Conservation (phyloP, 1,140 invertebrate genomes). For the Radopholus similis region DNA sequence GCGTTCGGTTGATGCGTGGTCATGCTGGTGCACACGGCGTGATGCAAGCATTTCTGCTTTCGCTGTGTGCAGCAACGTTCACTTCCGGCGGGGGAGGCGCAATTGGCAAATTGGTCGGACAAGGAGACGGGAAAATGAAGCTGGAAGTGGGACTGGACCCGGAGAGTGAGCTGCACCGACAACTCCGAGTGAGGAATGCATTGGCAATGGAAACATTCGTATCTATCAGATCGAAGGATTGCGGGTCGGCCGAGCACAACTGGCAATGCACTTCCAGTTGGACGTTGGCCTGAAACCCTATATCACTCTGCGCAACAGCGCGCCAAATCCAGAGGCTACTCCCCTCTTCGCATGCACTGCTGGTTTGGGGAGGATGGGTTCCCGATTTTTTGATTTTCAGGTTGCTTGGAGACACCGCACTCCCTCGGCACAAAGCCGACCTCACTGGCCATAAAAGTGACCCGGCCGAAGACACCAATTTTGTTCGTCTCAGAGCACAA, state of each 20-base stretch:
- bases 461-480: conserved; percentile 82
- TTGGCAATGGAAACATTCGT: neutral
- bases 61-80: conserved; percentile 43
- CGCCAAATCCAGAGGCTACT: neutral
- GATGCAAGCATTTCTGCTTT: conserved; percentile 50
- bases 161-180: conserved; percentile 48
- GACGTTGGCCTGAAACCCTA: conserved; percentile 44
- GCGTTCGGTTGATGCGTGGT: conserved; percentile 32
- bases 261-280: conserved; percentile 39
- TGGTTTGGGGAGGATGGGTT: neutral
- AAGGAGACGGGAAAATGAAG: neutral
- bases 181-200: conserved; percentile 23
- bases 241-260: conserved; percentile 13
- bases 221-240: conserved; percentile 20
- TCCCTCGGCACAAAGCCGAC: conserved; percentile 21
- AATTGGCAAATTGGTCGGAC: neutral
- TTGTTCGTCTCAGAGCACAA: conserved; percentile 85
- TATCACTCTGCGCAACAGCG: conserved; percentile 27
- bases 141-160: conserved; percentile 37
- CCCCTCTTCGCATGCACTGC: conserved; percentile 47
- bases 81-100: conserved; percentile 22
- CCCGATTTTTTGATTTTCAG: neutral
- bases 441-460: conserved; percentile 77
- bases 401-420: conserved; percentile 44
- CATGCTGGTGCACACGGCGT: conserved; percentile 44